These are phyloP conservation scores for Achlya flavicornis DNA, from an alignment of 2,888 invertebrate genomes.

Conservation along the genomic window DNA sequence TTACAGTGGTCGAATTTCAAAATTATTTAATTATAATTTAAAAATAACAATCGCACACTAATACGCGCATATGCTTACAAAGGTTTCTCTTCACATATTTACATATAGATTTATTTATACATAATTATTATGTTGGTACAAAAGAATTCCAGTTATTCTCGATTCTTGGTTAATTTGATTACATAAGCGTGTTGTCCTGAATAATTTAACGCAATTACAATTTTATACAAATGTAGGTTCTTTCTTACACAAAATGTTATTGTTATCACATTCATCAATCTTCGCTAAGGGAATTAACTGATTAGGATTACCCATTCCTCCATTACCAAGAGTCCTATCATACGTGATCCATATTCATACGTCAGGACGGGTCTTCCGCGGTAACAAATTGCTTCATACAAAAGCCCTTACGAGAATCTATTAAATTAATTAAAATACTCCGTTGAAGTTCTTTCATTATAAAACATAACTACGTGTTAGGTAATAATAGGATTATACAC, in stretches of 20 bases:
- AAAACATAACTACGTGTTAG: not conserved
- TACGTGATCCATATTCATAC: slow-evolving; percentile 38
- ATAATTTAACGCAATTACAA: not conserved
- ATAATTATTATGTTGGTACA: not conserved
- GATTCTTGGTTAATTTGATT: not conserved
- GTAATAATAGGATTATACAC: slow-evolving; percentile 5
- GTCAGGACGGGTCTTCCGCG: slow-evolving; percentile 20
- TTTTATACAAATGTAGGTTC: not conserved
- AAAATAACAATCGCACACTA: no score
- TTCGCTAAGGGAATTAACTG: slow-evolving; percentile 16
- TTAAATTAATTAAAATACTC: not conserved
- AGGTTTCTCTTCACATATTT: no score
- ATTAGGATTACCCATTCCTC: slow-evolving; percentile 14
- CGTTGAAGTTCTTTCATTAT: slow-evolving; percentile 1
- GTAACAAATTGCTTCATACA: slow-evolving; percentile 26
- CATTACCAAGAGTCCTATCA: slow-evolving; percentile 22
- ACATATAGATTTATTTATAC: no score
- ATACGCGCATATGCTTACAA: no score
- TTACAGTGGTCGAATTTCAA: no score
- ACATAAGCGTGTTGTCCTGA: not conserved
- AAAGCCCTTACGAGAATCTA: slow-evolving; percentile 7
- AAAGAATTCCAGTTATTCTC: not conserved
- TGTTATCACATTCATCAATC: slow-evolving; percentile 10
- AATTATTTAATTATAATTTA: no score
- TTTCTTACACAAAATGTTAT: slow-evolving; percentile 24